Conservation (phyloP, 1,140 invertebrate genomes). For the Anoplophora glabripennis region DNA sequence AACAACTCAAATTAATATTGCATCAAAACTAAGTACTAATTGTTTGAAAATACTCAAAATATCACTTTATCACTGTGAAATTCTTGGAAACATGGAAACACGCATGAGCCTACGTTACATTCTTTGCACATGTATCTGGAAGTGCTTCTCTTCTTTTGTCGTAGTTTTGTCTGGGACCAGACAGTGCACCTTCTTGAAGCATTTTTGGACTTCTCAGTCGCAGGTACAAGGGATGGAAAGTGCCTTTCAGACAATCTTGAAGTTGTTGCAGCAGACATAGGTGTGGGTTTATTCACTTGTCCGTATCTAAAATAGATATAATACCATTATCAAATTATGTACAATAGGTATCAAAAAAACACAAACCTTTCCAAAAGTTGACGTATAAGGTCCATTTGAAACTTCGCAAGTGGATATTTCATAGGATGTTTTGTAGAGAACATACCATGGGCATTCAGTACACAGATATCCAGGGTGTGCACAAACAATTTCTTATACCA, state of each 20-base stretch:
- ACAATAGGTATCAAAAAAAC: constrained; percentile 4
- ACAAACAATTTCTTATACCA: constrained; percentile 45
- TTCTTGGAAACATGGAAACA: constrained; percentile 18
- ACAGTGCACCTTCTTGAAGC: constrained; percentile 17
- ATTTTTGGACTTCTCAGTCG: constrained; percentile 17
- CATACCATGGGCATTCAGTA: constrained; percentile 35
- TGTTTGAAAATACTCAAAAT: constrained; percentile 1
- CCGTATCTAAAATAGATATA: background rate
- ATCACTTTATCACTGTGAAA: constrained; percentile 21
- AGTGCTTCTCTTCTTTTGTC: constrained; percentile 14
- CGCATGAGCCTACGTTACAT: constrained; percentile 29
- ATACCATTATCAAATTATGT: background rate
- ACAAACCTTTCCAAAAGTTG: constrained; percentile 3
- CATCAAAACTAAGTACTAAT: background rate
- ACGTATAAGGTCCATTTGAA: background rate
- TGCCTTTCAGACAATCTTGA: constrained; percentile 2
- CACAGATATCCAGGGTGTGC: constrained; percentile 33
- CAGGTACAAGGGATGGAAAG: constrained; percentile 15
- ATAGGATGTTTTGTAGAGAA: background rate
- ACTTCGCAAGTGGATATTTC: background rate
- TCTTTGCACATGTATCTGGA: constrained; percentile 22
- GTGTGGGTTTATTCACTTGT: background rate
- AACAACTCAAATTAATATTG: background rate
- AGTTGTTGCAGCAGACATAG: background rate
- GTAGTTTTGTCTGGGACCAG: constrained; percentile 6